Evolutionary conservation across 2,797 vertebrate species (phyloP).

Genomic region (Lepilemur septentrionalis): DNA sequence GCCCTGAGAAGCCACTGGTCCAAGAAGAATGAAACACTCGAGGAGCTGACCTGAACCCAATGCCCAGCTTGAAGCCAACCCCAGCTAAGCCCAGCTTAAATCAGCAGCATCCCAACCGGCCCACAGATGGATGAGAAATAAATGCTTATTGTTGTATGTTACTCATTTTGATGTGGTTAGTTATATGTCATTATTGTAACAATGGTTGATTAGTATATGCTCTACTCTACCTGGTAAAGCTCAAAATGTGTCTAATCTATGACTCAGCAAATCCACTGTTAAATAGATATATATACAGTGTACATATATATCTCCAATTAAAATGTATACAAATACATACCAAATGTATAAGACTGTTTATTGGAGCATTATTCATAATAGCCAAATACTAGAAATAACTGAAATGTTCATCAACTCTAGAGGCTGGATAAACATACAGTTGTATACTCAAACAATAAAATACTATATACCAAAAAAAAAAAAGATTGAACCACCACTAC

Average conservation of each 20-base stretch:
- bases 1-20: background rate
- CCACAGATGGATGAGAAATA: background rate
- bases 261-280: background rate
- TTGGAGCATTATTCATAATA: background rate
- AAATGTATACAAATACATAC: background rate
- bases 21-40: background rate
- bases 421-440: background rate
- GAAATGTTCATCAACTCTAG: background rate
- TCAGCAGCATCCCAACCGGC: background rate
- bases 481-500: background rate
- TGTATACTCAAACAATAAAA: background rate
- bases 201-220: background rate
- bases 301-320: background rate
- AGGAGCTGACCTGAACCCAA: background rate
- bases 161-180: background rate
- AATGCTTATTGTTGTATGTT: background rate
- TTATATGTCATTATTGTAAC: background rate
- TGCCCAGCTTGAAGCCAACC: background rate
- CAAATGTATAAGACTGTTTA: background rate
- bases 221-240: background rate
- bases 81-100: background rate
- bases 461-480: background rate
- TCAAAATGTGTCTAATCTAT: background rate
- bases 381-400: background rate
- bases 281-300: no score